These are phyloP conservation scores for Subacronicta megacephala DNA, from an alignment of 2,888 invertebrate species.

Conservation along the genomic window DNA sequence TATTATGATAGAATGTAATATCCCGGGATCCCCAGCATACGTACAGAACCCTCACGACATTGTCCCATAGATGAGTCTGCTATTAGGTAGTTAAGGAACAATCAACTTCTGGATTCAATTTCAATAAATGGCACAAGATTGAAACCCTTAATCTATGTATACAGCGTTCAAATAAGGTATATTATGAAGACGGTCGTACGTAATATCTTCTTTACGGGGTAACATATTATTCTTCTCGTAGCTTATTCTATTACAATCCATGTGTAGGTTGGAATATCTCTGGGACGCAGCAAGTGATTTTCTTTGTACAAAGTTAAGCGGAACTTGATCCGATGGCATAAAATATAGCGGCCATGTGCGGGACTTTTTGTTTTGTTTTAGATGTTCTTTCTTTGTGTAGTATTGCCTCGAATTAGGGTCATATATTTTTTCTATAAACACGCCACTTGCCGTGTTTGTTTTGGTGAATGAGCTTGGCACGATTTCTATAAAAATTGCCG, in stretches of 20 bases:
- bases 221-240: slow-evolving; percentile 51
- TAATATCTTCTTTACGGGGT: slow-evolving; percentile 53
- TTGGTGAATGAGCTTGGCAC: slow-evolving; percentile 11
- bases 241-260: slow-evolving; percentile 59
- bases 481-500: slow-evolving; percentile 27
- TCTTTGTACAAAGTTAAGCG: slow-evolving; percentile 58
- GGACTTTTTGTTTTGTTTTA: slow-evolving; percentile 59
- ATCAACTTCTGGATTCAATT: slow-evolving; percentile 56
- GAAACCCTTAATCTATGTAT: slow-evolving; percentile 57
- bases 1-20: slow-evolving; percentile 29
- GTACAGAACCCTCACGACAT: slow-evolving; percentile 19
- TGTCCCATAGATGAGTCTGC: slow-evolving; percentile 46
- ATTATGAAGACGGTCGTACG: slow-evolving; percentile 47
- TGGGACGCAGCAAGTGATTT: slow-evolving; percentile 53
- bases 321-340: slow-evolving; percentile 57
- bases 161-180: slow-evolving; percentile 50
- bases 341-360: slow-evolving; percentile 57
- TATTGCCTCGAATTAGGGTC: slow-evolving; percentile 40
- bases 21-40: slow-evolving; percentile 15
- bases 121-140: slow-evolving; percentile 59
- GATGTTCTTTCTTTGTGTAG: slow-evolving; percentile 48
- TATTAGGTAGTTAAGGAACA: slow-evolving; percentile 51
- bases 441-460: slow-evolving; percentile 29
- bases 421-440: slow-evolving; percentile 43
- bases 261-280: slow-evolving; percentile 51